These are phyloP conservation scores for Heliopora coerulea DNA, from an alignment of 92 coral and sea anemone species.

Conservation along the genomic window DNA sequence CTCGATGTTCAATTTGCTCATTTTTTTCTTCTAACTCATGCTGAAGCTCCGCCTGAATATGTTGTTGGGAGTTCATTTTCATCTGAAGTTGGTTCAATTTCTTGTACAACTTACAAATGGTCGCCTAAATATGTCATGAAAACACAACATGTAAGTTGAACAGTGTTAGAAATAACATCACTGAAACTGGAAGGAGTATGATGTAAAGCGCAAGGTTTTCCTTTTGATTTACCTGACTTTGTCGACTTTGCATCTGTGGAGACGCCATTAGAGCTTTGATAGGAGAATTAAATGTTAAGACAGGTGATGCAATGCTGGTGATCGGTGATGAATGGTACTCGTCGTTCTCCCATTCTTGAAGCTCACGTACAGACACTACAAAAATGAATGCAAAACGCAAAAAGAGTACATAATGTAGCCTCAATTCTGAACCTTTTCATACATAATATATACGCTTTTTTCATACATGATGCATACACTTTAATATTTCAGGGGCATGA, in stretches of 20 bases:
- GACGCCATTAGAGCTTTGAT: slow-evolving; percentile 78
- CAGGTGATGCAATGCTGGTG: slow-evolving; percentile 55
- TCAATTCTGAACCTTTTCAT: no score
- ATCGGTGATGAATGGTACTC: slow-evolving; percentile 45
- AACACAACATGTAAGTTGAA: no score
- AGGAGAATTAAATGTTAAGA: slow-evolving; percentile 71
- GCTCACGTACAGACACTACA: slow-evolving; percentile 18
- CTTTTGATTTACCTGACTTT: slow-evolving; percentile 67
- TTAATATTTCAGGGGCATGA: no score
- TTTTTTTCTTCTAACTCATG: slow-evolving; percentile 73
- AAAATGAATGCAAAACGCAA: background rate
- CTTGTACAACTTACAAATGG: slow-evolving; percentile 77
- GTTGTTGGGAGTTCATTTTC: slow-evolving; percentile 62
- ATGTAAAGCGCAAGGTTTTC: no score
- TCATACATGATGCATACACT: no score
- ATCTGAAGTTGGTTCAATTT: slow-evolving; percentile 65
- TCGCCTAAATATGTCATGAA: slow-evolving; percentile 64
- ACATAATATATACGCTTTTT: no score
- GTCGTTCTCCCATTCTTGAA: slow-evolving; percentile 20
- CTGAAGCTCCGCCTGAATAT: slow-evolving; percentile 64
- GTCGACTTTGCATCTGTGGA: slow-evolving; percentile 84
- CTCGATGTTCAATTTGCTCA: slow-evolving; percentile 70
- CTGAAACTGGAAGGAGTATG: no score
- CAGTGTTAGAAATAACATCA: no score
- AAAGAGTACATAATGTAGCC: no score